Evolutionary conservation across 2,113 vertebrate genomes (phyloP).

Genomic region (Petrocephalus microphthalmus): DNA sequence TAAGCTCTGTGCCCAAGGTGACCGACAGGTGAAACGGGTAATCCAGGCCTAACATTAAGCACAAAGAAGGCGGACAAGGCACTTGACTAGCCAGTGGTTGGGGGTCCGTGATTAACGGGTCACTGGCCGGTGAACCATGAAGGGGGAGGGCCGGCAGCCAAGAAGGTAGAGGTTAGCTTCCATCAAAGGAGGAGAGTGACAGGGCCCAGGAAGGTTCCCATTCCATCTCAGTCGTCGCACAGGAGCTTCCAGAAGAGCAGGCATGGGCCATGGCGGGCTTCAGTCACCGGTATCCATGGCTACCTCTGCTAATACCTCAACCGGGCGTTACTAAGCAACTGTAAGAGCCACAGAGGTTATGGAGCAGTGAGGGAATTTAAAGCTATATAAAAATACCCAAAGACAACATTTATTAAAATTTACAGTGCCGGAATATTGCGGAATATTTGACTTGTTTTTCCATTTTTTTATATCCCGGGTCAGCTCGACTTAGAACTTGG

Average conservation of each 20-base stretch:
- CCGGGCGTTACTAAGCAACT: background rate
- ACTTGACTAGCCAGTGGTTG: conserved; percentile 32
- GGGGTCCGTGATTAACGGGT: conserved; percentile 46
- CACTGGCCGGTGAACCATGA: conserved; percentile 59
- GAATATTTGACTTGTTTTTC: conserved; percentile 1
- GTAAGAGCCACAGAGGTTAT: background rate
- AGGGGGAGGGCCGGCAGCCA: conserved; percentile 51
- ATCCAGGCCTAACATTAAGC: background rate
- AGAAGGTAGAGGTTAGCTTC: conserved; percentile 31
- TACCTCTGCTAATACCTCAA: background rate
- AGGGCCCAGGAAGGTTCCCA: conserved; percentile 46
- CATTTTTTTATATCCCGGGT: background rate
- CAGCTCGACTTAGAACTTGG: background rate
- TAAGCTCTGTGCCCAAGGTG: background rate
- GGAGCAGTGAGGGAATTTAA: background rate
- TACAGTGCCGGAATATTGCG: background rate
- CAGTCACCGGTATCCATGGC: background rate
- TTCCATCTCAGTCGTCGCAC: background rate
- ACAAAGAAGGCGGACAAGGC: conserved; percentile 15
- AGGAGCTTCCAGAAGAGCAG: background rate
- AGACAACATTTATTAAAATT: conserved; percentile 7
- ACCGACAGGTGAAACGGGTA: background rate
- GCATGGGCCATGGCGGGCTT: background rate
- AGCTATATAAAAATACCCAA: background rate
- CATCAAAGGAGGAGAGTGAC: conserved; percentile 41